phyloP scores from a whole-genome alignment of 2,113 vertebrate species.

The Craseonycteris thonglongyai region DNA sequence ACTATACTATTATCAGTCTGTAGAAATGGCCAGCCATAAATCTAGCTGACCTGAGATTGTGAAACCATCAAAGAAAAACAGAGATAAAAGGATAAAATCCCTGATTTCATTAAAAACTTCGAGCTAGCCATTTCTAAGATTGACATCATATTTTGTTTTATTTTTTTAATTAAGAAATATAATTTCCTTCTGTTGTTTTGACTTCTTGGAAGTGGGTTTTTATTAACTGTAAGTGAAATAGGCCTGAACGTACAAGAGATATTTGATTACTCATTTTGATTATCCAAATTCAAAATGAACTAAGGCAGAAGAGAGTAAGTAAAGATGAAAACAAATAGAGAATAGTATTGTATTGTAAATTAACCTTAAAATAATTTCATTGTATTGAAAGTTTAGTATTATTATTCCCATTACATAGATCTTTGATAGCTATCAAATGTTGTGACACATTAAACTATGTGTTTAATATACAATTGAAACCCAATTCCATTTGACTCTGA shows the following conservation, averaged over 20 bases:
- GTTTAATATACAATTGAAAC: not conserved
- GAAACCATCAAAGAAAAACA: not conserved
- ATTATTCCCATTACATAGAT: not conserved
- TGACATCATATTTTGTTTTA: not conserved
- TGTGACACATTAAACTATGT: not conserved
- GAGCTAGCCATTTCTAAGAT: not conserved
- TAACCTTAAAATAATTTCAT: not conserved
- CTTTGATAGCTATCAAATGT: not conserved
- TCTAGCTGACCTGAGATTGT: not conserved
- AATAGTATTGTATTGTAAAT: not conserved
- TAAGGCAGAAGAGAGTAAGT: not conserved
- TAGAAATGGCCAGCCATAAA: not conserved
- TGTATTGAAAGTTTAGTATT: not conserved
- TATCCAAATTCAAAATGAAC: not conserved
- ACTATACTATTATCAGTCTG: not conserved
- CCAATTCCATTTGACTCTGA: not conserved
- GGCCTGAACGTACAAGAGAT: not conserved
- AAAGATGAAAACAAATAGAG: not conserved
- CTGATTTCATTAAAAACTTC: not conserved
- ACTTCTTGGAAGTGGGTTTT: not conserved
- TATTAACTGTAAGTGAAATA: not conserved
- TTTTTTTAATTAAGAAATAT: not conserved
- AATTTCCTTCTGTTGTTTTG: not conserved
- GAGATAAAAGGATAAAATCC: not conserved
- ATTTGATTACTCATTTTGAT: not conserved